Conservation (phyloP, 2,888 invertebrate genomes). For the Flexamia atlantica region DNA sequence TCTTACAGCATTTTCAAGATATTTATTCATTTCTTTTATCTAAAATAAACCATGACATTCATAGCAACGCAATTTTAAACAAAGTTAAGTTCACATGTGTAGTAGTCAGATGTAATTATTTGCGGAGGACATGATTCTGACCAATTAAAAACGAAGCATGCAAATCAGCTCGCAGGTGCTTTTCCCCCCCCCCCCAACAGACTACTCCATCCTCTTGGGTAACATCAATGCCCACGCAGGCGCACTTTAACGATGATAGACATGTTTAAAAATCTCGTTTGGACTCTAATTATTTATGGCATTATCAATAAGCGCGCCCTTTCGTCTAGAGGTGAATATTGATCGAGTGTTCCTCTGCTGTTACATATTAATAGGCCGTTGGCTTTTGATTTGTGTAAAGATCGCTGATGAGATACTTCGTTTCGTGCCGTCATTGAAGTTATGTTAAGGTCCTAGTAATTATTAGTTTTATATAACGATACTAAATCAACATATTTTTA, state of each 20-base stretch:
- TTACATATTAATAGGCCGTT: constrained; percentile 41
- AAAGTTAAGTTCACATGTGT: constrained; percentile 23
- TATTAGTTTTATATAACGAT: neutral
- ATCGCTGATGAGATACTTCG: constrained; percentile 10
- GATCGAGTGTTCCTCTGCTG: constrained; percentile 19
- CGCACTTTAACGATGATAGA: constrained; percentile 35
- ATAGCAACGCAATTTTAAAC: neutral
- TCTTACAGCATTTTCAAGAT: too few species aligned
- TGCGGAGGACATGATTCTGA: constrained; percentile 31
- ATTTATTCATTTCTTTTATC: too few species aligned
- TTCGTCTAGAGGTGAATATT: constrained; percentile 4
- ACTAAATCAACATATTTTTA: too few species aligned
- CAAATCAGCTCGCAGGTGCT: constrained; percentile 44
- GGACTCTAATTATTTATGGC: constrained; percentile 34
- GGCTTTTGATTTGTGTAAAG: constrained; percentile 22
- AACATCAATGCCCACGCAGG: constrained; percentile 20
- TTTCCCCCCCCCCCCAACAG: neutral
- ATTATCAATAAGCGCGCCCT: constrained; percentile 33
- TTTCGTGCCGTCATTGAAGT: neutral
- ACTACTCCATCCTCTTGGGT: neutral
- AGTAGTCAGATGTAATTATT: constrained; percentile 10
- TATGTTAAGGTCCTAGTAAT: neutral
- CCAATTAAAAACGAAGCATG: constrained; percentile 26
- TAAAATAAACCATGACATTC: too few species aligned
- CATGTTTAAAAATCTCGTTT: constrained; percentile 29